These are phyloP conservation scores for Tor tambroides DNA, from an alignment of 2,113 vertebrate genomes.

Conservation along the genomic window DNA sequence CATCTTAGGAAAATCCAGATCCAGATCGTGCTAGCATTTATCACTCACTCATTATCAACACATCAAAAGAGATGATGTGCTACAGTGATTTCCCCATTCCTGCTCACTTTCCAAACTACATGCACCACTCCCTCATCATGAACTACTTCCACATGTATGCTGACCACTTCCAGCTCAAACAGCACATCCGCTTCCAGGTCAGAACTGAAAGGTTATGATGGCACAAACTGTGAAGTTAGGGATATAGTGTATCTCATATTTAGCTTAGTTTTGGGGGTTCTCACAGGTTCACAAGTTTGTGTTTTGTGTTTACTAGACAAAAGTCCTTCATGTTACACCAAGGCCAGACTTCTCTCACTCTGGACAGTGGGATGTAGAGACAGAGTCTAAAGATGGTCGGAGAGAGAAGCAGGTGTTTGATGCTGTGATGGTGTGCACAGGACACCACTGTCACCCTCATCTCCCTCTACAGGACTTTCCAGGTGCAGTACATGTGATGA, in stretches of 20 bases:
- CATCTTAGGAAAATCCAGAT: slow-evolving; percentile 81
- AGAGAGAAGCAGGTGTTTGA: slow-evolving; percentile 80
- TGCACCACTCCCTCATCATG: slow-evolving; percentile 87
- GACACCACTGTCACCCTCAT: slow-evolving; percentile 79
- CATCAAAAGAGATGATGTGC: slow-evolving; percentile 96
- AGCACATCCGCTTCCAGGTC: slow-evolving; percentile 84
- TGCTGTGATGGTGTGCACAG: slow-evolving; percentile 87
- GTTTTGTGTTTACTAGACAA: slow-evolving; percentile 75
- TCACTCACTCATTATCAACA: slow-evolving; percentile 88
- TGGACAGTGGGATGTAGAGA: slow-evolving; percentile 89
- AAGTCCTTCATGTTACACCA: slow-evolving; percentile 78
- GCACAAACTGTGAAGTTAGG: not conserved
- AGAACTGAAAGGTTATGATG: slow-evolving; percentile 40
- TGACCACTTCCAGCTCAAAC: slow-evolving; percentile 80
- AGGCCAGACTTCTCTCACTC: slow-evolving; percentile 78
- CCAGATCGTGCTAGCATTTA: slow-evolving; percentile 89
- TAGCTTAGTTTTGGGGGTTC: too few species aligned
- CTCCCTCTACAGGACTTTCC: slow-evolving; percentile 87
- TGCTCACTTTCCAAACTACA: slow-evolving; percentile 87
- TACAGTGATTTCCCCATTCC: slow-evolving; percentile 91
- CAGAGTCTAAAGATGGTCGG: slow-evolving; percentile 69
- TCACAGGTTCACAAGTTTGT: not conserved
- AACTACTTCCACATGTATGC: slow-evolving; percentile 89
- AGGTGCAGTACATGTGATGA: slow-evolving; percentile 70
- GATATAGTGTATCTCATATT: not conserved